Base-by-base conservation (phyloP, 1,140 invertebrate species). In the Drosophila pseudoobscura region DNA sequence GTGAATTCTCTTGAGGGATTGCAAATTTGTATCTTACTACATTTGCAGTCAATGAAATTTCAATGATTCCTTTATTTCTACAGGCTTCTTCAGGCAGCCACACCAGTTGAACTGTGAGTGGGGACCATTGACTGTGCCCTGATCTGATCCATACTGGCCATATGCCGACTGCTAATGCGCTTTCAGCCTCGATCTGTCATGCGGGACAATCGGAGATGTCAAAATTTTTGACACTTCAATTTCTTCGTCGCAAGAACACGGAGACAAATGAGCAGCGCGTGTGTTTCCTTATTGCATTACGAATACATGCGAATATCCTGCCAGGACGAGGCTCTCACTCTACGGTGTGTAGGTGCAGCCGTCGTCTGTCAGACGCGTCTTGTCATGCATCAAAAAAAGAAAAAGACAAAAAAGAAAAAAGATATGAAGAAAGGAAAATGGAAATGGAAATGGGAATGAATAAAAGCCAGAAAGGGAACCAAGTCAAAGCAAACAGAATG, bases 211-310 rank as follows among this genome's bases (percentile, higher is more conserved):
- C 65, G 77, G 51, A 71, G 78, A 72, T 80, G 84, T 88, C 83
- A 88, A 74, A 89, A 88, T 51, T 88, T 88, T 64, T 88, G 83
- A 88, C 83, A 88, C 78, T 88, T 88, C 84, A 83, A 89, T 88
- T 85, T 87, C 82, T 85, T 71, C n/a, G 52, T 50, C 57, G 45
- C 35, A 54, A 22, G 11, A 49, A 24, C 73, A 73, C 70, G 49
- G 35, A 62, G 82, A 87, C 82, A 87, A 87, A 87, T 87, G 71
- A 88, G 83, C 75, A 87, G 51, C 70, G 71, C 62, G 77, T 68
- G 74, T 64, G 69, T 59, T 82, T 75, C 74, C 74, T 65, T 45
- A 39, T 71, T 65, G 60, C 68, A 31, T 60, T 56, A 55, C 35
- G 35, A 3, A 39, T 39, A 39, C 61, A 68, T 69, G 65, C 54